Conservation (phyloP, 2,888 invertebrate genomes). For the Caenorhabditis virilis region DNA sequence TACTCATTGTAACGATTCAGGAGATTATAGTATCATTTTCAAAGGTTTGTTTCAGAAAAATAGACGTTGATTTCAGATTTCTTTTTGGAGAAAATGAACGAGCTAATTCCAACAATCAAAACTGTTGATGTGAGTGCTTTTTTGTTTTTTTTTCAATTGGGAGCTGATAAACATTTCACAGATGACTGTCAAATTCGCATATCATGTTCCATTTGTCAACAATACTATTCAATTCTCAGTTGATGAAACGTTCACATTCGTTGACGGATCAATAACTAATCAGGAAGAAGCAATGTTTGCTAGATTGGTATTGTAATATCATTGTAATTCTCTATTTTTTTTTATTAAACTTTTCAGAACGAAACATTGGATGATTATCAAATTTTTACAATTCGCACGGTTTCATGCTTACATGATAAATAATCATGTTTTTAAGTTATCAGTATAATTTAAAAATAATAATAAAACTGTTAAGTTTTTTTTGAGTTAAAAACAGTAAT, state of each 20-base stretch:
- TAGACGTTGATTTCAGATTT: too few relatives aligned
- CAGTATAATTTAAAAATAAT: too few relatives aligned
- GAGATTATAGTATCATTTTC: conserved; percentile 25
- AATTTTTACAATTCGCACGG: conserved; percentile 18
- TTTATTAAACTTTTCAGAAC: conserved; percentile 19
- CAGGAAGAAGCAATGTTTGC: conserved; percentile 28
- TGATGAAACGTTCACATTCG: conserved; percentile 19
- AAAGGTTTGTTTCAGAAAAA: too few relatives aligned
- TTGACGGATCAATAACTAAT: conserved; percentile 6
- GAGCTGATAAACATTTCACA: not conserved
- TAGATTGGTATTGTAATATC: too few relatives aligned
- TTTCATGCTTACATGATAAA: too few relatives aligned
- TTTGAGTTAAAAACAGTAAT: too few relatives aligned
- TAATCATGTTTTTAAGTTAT: too few relatives aligned
- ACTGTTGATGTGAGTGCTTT: not conserved
- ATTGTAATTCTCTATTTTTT: too few relatives aligned
- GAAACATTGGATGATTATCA: conserved; percentile 19
- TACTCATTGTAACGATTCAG: conserved; percentile 18
- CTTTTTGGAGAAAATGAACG: not conserved
- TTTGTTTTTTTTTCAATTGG: too few relatives aligned
- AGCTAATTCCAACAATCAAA: not conserved
- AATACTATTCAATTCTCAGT: conserved; percentile 24
- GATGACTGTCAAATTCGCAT: conserved; percentile 21
- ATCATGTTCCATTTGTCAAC: conserved; percentile 27
- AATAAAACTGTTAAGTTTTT: too few relatives aligned